These are phyloP conservation scores for Drosophila robusta DNA, from an alignment of 2,888 invertebrate species.

Conservation along the genomic window DNA sequence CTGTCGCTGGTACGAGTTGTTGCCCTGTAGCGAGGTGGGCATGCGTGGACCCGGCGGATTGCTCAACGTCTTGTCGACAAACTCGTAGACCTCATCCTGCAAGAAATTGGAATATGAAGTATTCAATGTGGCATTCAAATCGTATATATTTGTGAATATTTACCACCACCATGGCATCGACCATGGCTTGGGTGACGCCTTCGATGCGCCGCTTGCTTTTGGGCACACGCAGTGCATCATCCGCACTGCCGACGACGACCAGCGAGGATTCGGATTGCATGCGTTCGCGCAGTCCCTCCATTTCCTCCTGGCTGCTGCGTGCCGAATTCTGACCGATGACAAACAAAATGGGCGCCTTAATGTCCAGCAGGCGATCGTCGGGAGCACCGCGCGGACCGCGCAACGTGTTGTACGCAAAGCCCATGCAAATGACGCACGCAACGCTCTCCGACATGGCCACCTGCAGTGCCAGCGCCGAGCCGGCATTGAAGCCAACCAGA, in stretches of 20 bases:
- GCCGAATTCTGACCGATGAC: conserved; percentile 91
- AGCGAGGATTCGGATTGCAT: conserved; percentile 91
- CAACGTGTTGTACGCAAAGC: conserved; percentile 91
- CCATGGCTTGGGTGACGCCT: conserved; percentile 91
- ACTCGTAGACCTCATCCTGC: conserved; percentile 89
- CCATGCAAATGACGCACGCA: conserved; percentile 90
- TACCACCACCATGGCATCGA: conserved; percentile 91
- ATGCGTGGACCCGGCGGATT: conserved; percentile 86
- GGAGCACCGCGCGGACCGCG: conserved; percentile 91
- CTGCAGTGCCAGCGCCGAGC: conserved; percentile 91
- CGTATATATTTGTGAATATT: conserved; percentile 24
- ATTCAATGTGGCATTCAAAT: background rate
- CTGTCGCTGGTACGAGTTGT: conserved; percentile 50
- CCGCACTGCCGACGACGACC: conserved; percentile 92
- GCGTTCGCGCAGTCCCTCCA: conserved; percentile 91
- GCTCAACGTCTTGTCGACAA: conserved; percentile 87
- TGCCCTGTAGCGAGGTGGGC: conserved; percentile 72
- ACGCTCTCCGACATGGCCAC: conserved; percentile 90
- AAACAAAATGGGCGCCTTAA: conserved; percentile 91
- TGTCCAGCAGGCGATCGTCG: conserved; percentile 90
- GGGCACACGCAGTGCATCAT: conserved; percentile 90
- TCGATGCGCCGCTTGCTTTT: conserved; percentile 90
- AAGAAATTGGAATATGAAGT: background rate
- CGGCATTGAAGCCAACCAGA: conserved; percentile 91
- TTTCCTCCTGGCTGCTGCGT: conserved; percentile 89